Evolutionary conservation across 2,797 vertebrate species (phyloP), one percentile per base, ranked within the genome.

Genomic region (Meriones psammophilus): DNA sequence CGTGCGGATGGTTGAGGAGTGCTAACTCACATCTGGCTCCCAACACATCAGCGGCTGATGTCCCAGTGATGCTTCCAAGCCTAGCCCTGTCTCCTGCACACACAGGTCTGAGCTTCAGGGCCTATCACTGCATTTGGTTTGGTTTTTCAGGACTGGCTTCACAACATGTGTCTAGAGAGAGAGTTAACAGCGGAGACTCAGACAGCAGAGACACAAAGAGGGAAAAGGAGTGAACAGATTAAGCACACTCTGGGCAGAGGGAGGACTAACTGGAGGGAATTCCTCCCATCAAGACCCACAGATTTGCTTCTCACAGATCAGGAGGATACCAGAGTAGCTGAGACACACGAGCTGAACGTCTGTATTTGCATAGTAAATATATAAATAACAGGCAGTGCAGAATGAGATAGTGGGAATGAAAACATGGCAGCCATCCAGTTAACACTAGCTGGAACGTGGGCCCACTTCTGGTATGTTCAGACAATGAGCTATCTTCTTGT

Each of bases 261-360:
- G 97, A 93, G 5, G 0, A 39, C 93, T 5, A 0, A 28, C 83
- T 68, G 0, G 39, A 90, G 69, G 62, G 10, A 92, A 46, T 62
- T 36, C 46, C 3, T 94, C 1, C 87, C 96, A 66, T 62, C 39
- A 42, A 97, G 74, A 91, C 74, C 74, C 68, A 86, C 87, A 97
- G 92, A 93, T 97, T 73, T 81, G 78, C 50, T 94, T 94, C 69
- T 98, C 97, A 98, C 74, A 94, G 94, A 83, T 79, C 62, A 62
- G 91, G 36, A 42, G 54, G 95, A 97, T 95, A 84, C 90, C 50
- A 64, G 33, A 83, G 81, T 96, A 97, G 89, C n/a, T 86, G 64
- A 94, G 36, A 84, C 3, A 80, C 56, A 80, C 0, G 33, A 60
- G 89, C 88, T 92, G 89, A 30, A 66, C 91, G 14, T 83, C n/a